Base-by-base conservation (phyloP, 53 echinoderm and acorn worm genomes). In the Stichopus horrens region DNA sequence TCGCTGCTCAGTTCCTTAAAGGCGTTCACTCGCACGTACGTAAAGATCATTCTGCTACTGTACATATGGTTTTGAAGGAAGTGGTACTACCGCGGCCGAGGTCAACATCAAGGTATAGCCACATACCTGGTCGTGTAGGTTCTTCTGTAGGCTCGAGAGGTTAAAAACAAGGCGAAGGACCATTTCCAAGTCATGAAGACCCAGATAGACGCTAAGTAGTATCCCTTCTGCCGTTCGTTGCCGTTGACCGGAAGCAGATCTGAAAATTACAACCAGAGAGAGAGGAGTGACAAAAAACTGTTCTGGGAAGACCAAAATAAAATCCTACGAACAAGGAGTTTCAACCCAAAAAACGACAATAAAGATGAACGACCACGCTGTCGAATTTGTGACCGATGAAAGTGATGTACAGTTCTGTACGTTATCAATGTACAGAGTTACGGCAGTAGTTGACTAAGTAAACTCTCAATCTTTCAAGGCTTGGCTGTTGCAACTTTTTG, bases 171-270 rank as follows among this genome's bases (percentile, higher is more conserved):
- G 23, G 89, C 90, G 80, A 98, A 94, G 51, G 95, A 94, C 98
- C 98, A 98, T 88, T 98, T 98, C 98, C 98, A 98, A 73, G 94
- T 96, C 98, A 98, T 98, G 91, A 98, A 98, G 74, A 98, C 88
- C 98, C 98, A 98, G 11, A 98, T 86, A 16, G 94, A 86, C 21
- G 98, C 90, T 8, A 98, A 54, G 66, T 98, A 98, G 87, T 93
- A 98, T 2, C 98, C 98, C 21, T 80, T 54, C 52, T 51, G 37
- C 8, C 5, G 7, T 10, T 21, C 6, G 21, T 6, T 8, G 21
- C 55, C 55, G n/a, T 91, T 90, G 55, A 98, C 59, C 63, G 98
- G 95, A 73, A 90, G 59, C 55, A 98, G 18, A 59, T 75, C 98
- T 98, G 89, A 8, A 79, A 53, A 37, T 37, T 37, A 37, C 37